A percentile compares a stretch with the other conserved stretches of the same genome.
Conservation (phyloP, 1,140 invertebrate species). For the Dufourea novaeangliae region DNA sequence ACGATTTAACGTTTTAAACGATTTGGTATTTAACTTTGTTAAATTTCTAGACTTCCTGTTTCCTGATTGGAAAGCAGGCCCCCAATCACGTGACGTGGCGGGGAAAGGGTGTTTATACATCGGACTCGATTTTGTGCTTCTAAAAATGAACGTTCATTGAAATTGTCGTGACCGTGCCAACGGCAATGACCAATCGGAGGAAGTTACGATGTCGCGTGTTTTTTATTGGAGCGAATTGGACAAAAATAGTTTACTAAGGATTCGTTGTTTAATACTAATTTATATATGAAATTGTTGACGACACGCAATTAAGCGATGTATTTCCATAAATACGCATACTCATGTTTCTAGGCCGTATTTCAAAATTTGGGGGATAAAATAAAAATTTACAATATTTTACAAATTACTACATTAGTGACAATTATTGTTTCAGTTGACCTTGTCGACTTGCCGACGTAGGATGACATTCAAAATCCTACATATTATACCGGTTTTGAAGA, state of each 20-base stretch:
- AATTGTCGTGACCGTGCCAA: background rate
- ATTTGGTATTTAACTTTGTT: background rate
- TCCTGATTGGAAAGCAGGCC: slow-evolving; percentile 25
- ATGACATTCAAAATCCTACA: background rate
- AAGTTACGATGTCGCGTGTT: background rate
- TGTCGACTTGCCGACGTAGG: too few relatives aligned
- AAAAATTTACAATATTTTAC: too few relatives aligned
- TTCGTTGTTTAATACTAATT: too few relatives aligned
- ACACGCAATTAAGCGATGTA: too few relatives aligned
- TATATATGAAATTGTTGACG: too few relatives aligned
- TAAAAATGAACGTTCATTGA: background rate
- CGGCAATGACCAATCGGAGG: background rate
- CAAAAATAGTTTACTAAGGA: background rate
- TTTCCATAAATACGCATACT: too few relatives aligned
- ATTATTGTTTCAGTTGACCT: too few relatives aligned
- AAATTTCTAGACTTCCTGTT: slow-evolving; percentile 24
- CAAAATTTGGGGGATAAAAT: too few relatives aligned
- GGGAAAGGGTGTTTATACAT: background rate
- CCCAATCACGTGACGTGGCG: slow-evolving; percentile 2
- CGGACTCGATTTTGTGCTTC: background rate
- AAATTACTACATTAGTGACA: too few relatives aligned
- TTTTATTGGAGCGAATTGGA: background rate
- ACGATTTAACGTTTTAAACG: background rate
- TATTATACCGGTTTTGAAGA: background rate
- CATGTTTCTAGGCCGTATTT: too few relatives aligned